phyloP scores from a whole-genome alignment of 2,113 vertebrate species.

The Aegypius monachus region DNA sequence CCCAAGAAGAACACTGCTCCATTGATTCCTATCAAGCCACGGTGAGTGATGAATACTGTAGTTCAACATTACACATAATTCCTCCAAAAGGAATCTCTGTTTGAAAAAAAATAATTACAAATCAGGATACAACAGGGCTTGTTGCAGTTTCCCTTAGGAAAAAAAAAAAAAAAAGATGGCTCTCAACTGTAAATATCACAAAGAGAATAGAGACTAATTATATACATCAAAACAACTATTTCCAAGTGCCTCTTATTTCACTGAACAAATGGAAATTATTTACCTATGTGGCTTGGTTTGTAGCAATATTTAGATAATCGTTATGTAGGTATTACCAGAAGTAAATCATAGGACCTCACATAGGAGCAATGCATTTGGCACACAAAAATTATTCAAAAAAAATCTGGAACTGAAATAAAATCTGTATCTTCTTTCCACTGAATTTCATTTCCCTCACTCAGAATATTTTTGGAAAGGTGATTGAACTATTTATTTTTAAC shows the following conservation, averaged over 20 bases:
- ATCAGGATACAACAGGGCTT: neutral
- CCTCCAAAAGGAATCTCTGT: neutral
- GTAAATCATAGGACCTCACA: neutral
- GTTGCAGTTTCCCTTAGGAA: neutral
- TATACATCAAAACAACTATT: neutral
- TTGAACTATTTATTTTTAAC: constrained; percentile 12
- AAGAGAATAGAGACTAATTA: neutral
- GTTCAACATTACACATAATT: constrained; percentile 6
- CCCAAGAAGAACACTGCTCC: constrained; percentile 41
- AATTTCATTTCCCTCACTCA: neutral
- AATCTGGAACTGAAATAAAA: neutral
- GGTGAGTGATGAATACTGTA: constrained; percentile 25
- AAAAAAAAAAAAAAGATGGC: neutral
- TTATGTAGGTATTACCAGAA: neutral
- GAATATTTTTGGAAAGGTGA: constrained; percentile 23
- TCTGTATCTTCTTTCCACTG: neutral
- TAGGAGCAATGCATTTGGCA: neutral
- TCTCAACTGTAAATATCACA: neutral
- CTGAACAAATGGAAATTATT: neutral
- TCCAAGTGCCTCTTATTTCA: neutral
- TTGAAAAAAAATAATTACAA: neutral
- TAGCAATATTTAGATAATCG: neutral
- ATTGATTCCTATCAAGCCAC: constrained; percentile 38
- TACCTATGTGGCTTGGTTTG: neutral
- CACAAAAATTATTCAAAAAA: neutral